These are phyloP conservation scores for Aphaenogaster rudis DNA, from an alignment of 1,140 invertebrate genomes.

Conservation along the genomic window DNA sequence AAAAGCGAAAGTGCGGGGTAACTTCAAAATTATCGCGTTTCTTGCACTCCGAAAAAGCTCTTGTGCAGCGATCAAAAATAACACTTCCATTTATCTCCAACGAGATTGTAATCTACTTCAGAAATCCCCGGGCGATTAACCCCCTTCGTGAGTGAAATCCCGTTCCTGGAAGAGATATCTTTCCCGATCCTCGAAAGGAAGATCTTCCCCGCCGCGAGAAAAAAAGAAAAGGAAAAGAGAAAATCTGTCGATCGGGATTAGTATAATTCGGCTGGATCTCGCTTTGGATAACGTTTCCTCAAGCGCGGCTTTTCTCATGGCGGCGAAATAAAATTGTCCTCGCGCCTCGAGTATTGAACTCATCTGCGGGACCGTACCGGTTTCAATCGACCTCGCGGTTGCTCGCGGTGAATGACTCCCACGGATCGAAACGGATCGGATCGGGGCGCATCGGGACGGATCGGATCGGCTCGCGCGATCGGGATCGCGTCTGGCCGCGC, in stretches of 20 bases:
- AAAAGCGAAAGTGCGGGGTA: background rate
- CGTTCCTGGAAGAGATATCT: background rate
- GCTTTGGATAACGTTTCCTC: background rate
- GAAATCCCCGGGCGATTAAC: background rate
- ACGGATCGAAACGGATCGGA: background rate
- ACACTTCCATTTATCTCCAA: background rate
- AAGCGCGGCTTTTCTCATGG: background rate
- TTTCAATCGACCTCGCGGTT: slow-evolving; percentile 40
- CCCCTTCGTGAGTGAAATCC: background rate
- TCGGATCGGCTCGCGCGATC: background rate
- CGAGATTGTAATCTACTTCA: background rate
- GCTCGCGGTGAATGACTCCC: slow-evolving; percentile 42
- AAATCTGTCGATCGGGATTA: background rate
- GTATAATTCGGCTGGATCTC: too few relatives aligned
- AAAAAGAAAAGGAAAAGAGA: background rate
- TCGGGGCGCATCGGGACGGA: background rate
- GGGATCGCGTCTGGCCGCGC: background rate
- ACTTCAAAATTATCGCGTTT: slow-evolving; percentile 13
- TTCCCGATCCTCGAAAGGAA: background rate
- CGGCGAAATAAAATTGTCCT: background rate
- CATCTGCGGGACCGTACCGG: background rate
- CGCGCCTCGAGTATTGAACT: slow-evolving; percentile 7
- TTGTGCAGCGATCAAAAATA: background rate
- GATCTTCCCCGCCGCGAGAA: too few relatives aligned
- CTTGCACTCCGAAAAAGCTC: background rate